Evolutionary conservation across 2,113 vertebrate species (phyloP), one percentile per base, ranked within the genome.

Genomic region (Channa argus): DNA sequence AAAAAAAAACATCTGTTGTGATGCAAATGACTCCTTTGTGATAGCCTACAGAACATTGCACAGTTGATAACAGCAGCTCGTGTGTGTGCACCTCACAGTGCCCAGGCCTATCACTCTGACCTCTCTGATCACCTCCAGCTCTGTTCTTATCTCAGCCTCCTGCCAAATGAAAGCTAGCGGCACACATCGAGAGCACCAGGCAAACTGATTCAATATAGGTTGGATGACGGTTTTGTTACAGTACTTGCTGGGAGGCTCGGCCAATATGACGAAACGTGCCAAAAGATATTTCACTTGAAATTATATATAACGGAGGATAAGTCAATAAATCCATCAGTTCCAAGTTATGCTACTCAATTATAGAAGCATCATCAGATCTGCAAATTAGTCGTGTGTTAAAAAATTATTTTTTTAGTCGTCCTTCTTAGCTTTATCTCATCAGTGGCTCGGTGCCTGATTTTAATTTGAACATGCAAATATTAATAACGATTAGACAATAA

Each of bases 11-110:
- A 49, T 80, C 78, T 86, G 69, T 92, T 92, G 92, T 93, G 86
- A 93, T 92, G 91, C 82, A 89, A 91, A 93, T 87, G 60, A 45
- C 59, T 88, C 86, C 47, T 91, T 88, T 91, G 90, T 92, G 45
- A 14, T 14, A 59, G 63, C 75, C 76, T 75, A 62, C 73, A 74
- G 79, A 84, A 87, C 88, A 83, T 89, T 69, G 89, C 82, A 13
- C 62, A 54, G 71, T 70, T 47, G 84, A 87, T 88, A 78, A 74
- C 8, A 46, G 80, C 77, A 47, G 71, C 64, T 63, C 56, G 55
- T 68, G 45, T 8, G 38, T 60, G 72, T 72, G 63, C 61, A 66
- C 34, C 72, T 66, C 3, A 7, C 39, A 44, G 83, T n/a, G 58
- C 55, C 62, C 45, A 2, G 68, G 51, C 66, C 84, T 84, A 85